These are phyloP conservation scores for Tenthredo distinguenda DNA, from an alignment of 2,888 invertebrate genomes.

Conservation along the genomic window DNA sequence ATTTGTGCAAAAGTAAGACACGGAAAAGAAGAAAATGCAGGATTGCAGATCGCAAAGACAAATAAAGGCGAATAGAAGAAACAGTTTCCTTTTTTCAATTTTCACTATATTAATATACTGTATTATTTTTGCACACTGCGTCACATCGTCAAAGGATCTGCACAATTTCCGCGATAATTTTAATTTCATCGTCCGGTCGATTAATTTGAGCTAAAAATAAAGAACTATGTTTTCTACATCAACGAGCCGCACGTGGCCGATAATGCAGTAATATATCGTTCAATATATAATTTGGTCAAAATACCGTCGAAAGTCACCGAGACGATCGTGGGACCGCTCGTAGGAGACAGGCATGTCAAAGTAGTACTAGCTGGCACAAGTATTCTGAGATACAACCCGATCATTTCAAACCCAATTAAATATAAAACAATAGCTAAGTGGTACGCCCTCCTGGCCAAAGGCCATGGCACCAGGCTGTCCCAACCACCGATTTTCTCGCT, in stretches of 20 bases:
- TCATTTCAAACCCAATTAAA: conserved; percentile 65
- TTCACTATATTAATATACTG: not conserved
- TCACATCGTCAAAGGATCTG: not conserved
- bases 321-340: conserved; percentile 65
- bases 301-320: conserved; percentile 68
- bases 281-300: not conserved
- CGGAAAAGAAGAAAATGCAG: not conserved
- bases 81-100: not conserved
- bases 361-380: conserved; percentile 60
- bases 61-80: not conserved
- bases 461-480: conserved; percentile 72
- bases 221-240: not conserved
- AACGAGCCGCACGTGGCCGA: not conserved
- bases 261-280: conserved; percentile 22
- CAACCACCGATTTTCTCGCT: conserved; percentile 47
- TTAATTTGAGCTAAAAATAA: not conserved
- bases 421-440: conserved; percentile 65
- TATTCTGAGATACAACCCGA: conserved; percentile 59
- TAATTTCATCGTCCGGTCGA: not conserved
- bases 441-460: conserved; percentile 70
- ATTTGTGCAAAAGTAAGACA: too few relatives aligned
- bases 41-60: too few relatives aligned
- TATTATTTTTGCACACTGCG: not conserved
- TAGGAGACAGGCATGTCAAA: conserved; percentile 66
- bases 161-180: not conserved